A percentile compares a stretch with the other conserved stretches of the same genome.
These are phyloP conservation scores for Pangasius mekongensis DNA, from an alignment of 2,797 vertebrate species.

Conservation along the genomic window DNA sequence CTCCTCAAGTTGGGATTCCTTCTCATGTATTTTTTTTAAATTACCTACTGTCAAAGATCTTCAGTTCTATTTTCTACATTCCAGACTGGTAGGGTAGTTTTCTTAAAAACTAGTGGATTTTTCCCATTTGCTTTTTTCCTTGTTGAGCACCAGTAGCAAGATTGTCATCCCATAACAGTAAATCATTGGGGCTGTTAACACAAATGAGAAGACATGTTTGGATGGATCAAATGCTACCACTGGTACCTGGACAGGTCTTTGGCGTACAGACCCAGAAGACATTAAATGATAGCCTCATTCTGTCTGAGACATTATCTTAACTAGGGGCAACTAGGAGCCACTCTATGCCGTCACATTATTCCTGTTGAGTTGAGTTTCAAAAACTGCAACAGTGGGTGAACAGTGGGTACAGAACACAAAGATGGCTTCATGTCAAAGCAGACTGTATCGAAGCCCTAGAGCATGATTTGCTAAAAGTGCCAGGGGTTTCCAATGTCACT, in stretches of 20 bases:
- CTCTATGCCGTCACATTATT: neutral
- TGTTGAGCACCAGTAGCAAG: neutral
- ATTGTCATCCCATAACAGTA: neutral
- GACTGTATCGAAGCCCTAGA: neutral
- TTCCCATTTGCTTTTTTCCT: neutral
- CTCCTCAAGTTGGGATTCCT: neutral
- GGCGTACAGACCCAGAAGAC: neutral
- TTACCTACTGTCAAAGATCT: neutral
- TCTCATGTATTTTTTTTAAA: neutral
- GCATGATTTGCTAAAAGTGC: neutral
- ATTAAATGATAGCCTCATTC: constrained; percentile 1
- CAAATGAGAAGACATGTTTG: neutral
- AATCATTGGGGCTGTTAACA: neutral
- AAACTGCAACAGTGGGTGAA: neutral
- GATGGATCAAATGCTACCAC: neutral
- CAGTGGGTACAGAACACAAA: neutral
- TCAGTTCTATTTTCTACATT: neutral
- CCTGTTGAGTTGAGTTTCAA: neutral
- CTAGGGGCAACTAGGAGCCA: neutral
- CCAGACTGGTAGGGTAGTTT: neutral
- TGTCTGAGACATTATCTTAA: neutral
- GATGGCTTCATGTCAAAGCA: neutral
- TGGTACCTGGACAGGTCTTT: neutral
- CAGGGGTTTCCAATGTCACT: neutral
- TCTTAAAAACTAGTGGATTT: neutral